These are phyloP conservation scores for Caprella mutica DNA, from an alignment of 2,888 invertebrate species.

Conservation along the genomic window DNA sequence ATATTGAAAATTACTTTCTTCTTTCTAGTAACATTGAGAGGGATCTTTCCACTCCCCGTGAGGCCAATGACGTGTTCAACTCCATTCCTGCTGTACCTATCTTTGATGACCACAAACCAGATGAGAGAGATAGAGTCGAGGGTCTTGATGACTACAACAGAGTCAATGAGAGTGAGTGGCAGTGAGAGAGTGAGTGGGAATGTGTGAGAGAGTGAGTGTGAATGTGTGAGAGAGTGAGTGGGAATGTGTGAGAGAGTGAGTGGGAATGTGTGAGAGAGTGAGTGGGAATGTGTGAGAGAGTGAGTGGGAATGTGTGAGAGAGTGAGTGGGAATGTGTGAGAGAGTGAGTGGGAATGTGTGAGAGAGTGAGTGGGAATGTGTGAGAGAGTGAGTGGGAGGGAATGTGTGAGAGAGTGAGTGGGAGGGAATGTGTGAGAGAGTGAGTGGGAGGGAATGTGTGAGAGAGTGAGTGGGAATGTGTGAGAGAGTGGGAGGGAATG, in stretches of 20 bases:
- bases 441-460: no score
- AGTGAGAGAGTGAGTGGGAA: conserved; percentile 73
- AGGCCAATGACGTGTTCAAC: conserved; percentile 6
- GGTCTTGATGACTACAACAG: neutral
- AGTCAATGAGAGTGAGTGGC: conserved; percentile 42
- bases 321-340: neutral
- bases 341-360: neutral
- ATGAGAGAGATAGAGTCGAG: neutral
- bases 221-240: conserved; percentile 38
- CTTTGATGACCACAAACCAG: conserved; percentile 7
- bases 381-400: conserved; percentile 10
- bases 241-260: no score
- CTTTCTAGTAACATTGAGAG: no score
- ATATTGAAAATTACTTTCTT: no score
- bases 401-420: conserved; percentile 3
- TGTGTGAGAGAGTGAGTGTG: conserved; percentile 67
- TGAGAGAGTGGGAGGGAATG: neutral
- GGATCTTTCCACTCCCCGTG: no score
- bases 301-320: neutral
- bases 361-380: conserved; percentile 1
- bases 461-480: no score
- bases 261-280: neutral
- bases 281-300: conserved; percentile 3
- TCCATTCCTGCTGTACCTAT: conserved; percentile 1
- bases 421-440: conserved; percentile 10